Evolutionary conservation across 2,888 invertebrate species (phyloP).

Genomic region (Pyrrhia umbra): DNA sequence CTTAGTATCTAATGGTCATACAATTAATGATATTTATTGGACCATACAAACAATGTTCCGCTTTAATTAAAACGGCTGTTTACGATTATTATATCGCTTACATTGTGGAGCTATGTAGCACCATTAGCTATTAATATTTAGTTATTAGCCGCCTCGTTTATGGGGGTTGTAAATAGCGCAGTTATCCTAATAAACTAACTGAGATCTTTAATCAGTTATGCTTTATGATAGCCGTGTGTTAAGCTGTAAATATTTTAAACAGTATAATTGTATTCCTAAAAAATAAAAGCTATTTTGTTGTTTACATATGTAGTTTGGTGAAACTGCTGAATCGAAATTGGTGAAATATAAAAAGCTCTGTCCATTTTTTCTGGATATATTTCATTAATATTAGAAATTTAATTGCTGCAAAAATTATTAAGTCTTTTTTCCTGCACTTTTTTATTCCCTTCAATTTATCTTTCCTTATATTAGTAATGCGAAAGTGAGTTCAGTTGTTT

Average conservation of each 20-base stretch:
- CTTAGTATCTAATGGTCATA: background rate
- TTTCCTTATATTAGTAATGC: too few relatives aligned
- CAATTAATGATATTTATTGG: constrained; percentile 26
- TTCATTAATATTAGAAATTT: too few relatives aligned
- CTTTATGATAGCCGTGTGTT: background rate
- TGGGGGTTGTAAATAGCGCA: background rate
- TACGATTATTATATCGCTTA: constrained; percentile 43
- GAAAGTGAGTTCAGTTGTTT: too few relatives aligned
- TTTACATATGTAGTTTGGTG: too few relatives aligned
- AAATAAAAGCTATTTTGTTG: background rate
- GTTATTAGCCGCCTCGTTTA: constrained; percentile 22
- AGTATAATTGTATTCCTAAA: background rate
- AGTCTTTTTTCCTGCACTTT: too few relatives aligned
- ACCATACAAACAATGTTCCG: constrained; percentile 13
- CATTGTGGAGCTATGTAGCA: constrained; percentile 43
- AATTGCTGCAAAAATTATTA: too few relatives aligned
- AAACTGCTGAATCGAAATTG: background rate
- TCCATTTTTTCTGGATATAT: too few relatives aligned
- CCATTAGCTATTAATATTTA: constrained; percentile 42
- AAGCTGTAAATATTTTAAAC: background rate
- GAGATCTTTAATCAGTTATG: constrained; percentile 5
- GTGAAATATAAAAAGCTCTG: too few relatives aligned
- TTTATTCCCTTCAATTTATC: too few relatives aligned
- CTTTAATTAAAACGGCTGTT: constrained; percentile 42
- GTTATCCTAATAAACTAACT: constrained; percentile 35